phyloP scores from a whole-genome alignment of 2,888 invertebrate genomes.

The Drosophila birchii region DNA sequence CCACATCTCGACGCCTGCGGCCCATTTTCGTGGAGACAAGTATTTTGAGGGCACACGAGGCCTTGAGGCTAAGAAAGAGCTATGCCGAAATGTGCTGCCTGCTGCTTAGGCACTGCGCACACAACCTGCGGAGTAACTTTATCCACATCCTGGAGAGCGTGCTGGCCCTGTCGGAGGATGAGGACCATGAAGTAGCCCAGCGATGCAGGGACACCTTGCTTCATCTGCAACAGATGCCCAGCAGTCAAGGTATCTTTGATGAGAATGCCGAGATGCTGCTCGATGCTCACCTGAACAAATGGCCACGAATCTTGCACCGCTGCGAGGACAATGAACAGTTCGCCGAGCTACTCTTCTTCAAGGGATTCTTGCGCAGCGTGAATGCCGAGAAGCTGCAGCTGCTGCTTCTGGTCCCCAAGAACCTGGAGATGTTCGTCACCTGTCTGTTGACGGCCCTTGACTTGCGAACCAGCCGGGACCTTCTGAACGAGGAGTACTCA shows the following conservation, averaged over 20 bases:
- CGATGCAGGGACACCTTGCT: slow-evolving; percentile 83
- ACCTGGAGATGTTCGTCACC: slow-evolving; percentile 87
- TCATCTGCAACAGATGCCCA: slow-evolving; percentile 81
- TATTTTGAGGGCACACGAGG: slow-evolving; percentile 87
- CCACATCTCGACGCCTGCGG: slow-evolving; percentile 80
- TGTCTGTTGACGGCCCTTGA: slow-evolving; percentile 86
- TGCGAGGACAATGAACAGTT: slow-evolving; percentile 88
- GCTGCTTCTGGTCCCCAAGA: slow-evolving; percentile 86
- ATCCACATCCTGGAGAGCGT: slow-evolving; percentile 88
- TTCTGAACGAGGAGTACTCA: slow-evolving; percentile 86
- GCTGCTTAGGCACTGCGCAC: slow-evolving; percentile 87
- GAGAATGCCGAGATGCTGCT: slow-evolving; percentile 87
- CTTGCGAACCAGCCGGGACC: slow-evolving; percentile 85
- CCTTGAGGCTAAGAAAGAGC: slow-evolving; percentile 87
- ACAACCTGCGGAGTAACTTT: slow-evolving; percentile 88
- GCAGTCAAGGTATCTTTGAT: slow-evolving; percentile 71
- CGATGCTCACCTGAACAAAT: slow-evolving; percentile 86
- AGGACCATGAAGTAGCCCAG: slow-evolving; percentile 86
- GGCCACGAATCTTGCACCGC: slow-evolving; percentile 89
- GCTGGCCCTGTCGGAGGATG: slow-evolving; percentile 89
- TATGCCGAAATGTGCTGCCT: slow-evolving; percentile 87
- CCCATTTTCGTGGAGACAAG: slow-evolving; percentile 84
- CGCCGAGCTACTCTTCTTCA: slow-evolving; percentile 87
- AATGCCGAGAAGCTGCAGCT: slow-evolving; percentile 86
- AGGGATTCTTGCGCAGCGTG: slow-evolving; percentile 88